Conservation (phyloP, 1,140 invertebrate genomes). For the Pseudomyrmex gracilis region DNA sequence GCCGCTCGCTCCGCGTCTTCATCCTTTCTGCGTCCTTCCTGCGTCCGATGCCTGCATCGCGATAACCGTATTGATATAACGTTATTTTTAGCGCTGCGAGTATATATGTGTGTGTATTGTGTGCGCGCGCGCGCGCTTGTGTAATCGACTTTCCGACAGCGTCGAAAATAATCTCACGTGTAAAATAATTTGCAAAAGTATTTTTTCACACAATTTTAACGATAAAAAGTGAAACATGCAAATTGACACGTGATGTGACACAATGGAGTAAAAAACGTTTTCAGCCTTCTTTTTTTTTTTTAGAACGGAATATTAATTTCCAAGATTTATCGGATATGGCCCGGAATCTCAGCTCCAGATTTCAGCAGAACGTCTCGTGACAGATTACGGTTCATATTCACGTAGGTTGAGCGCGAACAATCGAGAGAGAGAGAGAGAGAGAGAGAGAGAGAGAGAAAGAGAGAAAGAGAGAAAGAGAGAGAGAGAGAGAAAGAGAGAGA, state of each 20-base stretch:
- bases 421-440: slow-evolving; percentile 21
- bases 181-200: no score
- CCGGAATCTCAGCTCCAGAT: background rate
- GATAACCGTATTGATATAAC: background rate
- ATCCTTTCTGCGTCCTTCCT: slow-evolving; percentile 21
- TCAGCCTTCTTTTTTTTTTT: background rate
- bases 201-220: no score
- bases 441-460: slow-evolving; percentile 21
- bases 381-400: slow-evolving; percentile 26
- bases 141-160: no score
- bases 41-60: background rate
- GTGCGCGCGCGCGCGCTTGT: no score
- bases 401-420: slow-evolving; percentile 22
- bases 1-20: slow-evolving; percentile 25
- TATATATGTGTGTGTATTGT: no score
- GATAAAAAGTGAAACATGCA: background rate
- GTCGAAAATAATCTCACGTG: no score
- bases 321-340: background rate
- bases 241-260: background rate
- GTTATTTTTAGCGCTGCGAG: background rate
- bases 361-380: slow-evolving; percentile 24
- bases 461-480: slow-evolving; percentile 15
- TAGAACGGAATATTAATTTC: background rate
- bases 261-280: background rate
- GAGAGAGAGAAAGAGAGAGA: no score